Base-by-base conservation (phyloP, 2,888 invertebrate genomes). In the Cheilosia grossa region DNA sequence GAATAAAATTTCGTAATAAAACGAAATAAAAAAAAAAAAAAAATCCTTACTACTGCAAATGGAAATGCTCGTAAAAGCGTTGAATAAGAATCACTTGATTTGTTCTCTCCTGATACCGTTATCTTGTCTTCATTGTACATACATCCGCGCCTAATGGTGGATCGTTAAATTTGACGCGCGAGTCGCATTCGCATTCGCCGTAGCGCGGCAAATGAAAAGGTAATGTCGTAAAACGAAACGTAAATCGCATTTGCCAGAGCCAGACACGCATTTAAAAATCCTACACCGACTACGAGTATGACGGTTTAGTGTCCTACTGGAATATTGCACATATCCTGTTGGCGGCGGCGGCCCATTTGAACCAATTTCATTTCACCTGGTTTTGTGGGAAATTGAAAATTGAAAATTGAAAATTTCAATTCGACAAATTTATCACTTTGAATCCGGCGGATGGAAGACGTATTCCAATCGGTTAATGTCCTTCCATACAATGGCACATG, bases 321-420 rank as follows among this genome's bases (percentile, higher is more conserved):
- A 77, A 59, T 73, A 67, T 47, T 53, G 74, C 56, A 53, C 51
- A 47, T 42, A 81, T 75, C 70, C 70, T 82, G 59, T 47, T 17
- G 30, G 27, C 27, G 27, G 27, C 27, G 27, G 15, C 33, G 13
- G 42, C 15, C 5, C 42, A 51, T 73, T 67, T 67, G 73, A 67
- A 49, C 51, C 40, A 27, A 66, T 82, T 72, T 72, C 59, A 74
- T 49, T 79, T 74, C 58, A 70, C 61, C 64, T 80, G 58, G 69
- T 19, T 53, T 59, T 74, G 54, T 51, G 24, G 77, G 61, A 83
- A 75, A 75, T 80, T 66, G 75, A 85, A 85, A 85, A 49, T 80
- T 79, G 30, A 30, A 83, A 75, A 85, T 85, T 70, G 75, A 85
- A 85, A 85, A 49, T 80, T 79, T 80, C 83, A 75, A 80, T 80